These are phyloP conservation scores for Ciconia stormi DNA, from an alignment of 2,113 vertebrate species.

Conservation along the genomic window DNA sequence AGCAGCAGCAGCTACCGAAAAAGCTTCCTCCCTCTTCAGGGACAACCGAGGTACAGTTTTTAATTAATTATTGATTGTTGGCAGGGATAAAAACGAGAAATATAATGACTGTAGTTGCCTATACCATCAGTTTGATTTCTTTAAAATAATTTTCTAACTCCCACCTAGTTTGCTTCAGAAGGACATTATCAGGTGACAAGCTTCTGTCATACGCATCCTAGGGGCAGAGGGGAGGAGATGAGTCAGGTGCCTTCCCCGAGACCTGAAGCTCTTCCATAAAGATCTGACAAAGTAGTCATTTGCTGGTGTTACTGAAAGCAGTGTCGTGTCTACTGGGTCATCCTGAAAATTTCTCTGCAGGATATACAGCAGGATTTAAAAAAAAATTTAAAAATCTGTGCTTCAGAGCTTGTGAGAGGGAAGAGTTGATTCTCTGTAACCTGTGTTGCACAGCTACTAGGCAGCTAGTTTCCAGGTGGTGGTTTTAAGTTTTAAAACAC, in stretches of 20 bases:
- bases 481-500: background rate
- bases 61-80: conserved; percentile 50
- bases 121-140: conserved; percentile 8
- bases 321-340: background rate
- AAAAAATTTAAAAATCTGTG: background rate
- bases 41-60: conserved; percentile 68
- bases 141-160: conserved; percentile 18
- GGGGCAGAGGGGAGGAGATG: background rate
- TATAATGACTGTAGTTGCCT: conserved; percentile 1
- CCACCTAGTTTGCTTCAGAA: background rate
- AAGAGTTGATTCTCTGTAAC: background rate
- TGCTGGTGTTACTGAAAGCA: background rate
- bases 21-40: conserved; percentile 65
- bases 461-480: background rate
- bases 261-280: background rate
- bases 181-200: background rate
- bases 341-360: background rate
- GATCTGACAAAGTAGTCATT: background rate
- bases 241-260: background rate
- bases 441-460: background rate
- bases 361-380: background rate
- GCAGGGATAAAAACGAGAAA: conserved; percentile 21
- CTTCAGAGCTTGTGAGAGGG: background rate
- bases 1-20: conserved; percentile 73
- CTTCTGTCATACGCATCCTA: background rate